Conservation (phyloP, 2,888 invertebrate species). For the Lycophotia porphyrea region DNA sequence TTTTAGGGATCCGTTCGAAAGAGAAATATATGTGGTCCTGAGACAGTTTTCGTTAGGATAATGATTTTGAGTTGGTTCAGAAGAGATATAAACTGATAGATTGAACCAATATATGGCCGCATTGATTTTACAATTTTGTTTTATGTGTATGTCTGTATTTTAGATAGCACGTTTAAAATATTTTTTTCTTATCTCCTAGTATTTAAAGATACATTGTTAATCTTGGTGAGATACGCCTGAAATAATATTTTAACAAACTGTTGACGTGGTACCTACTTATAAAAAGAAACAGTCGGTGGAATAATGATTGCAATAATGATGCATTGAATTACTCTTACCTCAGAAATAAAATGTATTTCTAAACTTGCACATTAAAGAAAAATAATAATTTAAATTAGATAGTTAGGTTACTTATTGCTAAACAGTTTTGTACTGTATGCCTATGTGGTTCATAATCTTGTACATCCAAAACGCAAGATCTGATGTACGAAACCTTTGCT, state of each 20-base stretch:
- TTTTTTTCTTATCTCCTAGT: neutral
- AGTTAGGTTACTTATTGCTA: neutral
- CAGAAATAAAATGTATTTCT: neutral
- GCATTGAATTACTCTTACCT: neutral
- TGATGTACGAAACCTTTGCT: conserved; percentile 45
- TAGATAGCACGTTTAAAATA: neutral
- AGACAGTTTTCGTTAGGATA: no score
- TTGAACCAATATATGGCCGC: neutral
- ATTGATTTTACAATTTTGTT: neutral
- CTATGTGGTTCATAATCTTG: neutral
- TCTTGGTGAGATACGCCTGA: conserved; percentile 12
- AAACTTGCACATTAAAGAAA: neutral
- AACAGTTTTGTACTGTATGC: neutral
- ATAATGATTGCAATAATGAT: neutral
- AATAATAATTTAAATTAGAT: neutral
- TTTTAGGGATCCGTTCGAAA: conserved; percentile 63
- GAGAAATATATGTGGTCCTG: neutral
- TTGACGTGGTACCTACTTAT: neutral
- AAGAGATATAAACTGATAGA: neutral
- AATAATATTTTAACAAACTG: conserved; percentile 15
- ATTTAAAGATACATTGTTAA: neutral
- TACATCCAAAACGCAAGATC: neutral
- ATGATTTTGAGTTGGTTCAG: neutral
- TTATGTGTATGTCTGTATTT: neutral
- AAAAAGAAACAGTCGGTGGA: neutral